Percentiles rank a stretch among this genome's conserved stretches.
Conservation (phyloP, 1,140 invertebrate species). For the Brachionus rotundiformis region DNA sequence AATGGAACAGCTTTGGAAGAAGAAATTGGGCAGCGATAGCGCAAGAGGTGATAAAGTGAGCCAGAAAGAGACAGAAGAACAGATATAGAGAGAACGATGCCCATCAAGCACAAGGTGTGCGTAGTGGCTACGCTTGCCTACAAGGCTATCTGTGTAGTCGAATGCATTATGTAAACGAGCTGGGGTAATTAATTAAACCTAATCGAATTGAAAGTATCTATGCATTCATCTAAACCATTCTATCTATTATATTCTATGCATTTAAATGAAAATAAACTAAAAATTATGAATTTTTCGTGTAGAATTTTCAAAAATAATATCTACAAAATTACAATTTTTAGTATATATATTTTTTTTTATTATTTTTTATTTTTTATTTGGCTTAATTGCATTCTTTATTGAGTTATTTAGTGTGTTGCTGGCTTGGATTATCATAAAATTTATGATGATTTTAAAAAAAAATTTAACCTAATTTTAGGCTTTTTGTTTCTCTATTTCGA, state of each 20-base stretch:
- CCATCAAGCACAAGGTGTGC: neutral
- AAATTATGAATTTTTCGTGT: slow-evolving; percentile 29
- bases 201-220: neutral
- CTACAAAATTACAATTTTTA: slow-evolving; percentile 23
- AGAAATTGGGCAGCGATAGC: too few relatives aligned
- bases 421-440: slow-evolving; percentile 49
- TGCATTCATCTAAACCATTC: neutral
- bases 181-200: neutral
- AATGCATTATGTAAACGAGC: neutral
- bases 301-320: neutral
- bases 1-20: too few relatives aligned
- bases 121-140: neutral
- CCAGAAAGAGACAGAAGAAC: neutral
- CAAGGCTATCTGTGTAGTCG: neutral
- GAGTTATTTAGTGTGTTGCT: slow-evolving; percentile 5
- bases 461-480: slow-evolving; percentile 44
- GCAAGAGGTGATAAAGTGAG: neutral
- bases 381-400: slow-evolving; percentile 1
- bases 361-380: neutral
- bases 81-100: neutral
- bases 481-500: neutral
- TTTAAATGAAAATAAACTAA: neutral
- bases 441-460: slow-evolving; percentile 21
- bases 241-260: neutral
- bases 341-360: neutral